These are phyloP conservation scores for Syndactyla subalaris DNA, from an alignment of 2,797 vertebrate species.

Conservation along the genomic window DNA sequence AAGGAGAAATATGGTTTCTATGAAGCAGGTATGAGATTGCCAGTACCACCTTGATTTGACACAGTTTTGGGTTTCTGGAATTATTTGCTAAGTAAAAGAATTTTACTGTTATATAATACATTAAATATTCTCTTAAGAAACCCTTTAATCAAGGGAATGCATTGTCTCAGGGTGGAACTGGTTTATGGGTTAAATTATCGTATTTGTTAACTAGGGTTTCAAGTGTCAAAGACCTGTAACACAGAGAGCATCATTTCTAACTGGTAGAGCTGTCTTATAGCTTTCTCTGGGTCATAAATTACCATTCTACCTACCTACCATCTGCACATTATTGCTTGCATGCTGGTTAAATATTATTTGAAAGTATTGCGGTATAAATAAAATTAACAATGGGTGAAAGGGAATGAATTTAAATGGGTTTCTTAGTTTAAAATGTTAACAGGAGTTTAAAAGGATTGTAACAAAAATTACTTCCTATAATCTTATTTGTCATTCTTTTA, in stretches of 20 bases:
- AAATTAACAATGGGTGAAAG: not conserved
- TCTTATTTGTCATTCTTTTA: not conserved
- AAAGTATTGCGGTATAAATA: not conserved
- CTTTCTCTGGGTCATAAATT: not conserved
- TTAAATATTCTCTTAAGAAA: slow-evolving; percentile 17
- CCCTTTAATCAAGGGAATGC: not conserved
- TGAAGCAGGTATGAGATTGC: not conserved
- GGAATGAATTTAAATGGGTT: not conserved
- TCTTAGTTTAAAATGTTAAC: not conserved
- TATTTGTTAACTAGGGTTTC: not conserved
- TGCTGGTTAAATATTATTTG: not conserved
- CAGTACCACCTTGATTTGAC: not conserved
- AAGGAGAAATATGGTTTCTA: not conserved
- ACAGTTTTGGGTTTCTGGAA: not conserved
- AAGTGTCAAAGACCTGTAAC: slow-evolving; percentile 16
- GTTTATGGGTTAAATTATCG: not conserved
- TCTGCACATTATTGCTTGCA: not conserved
- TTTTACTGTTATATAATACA: not conserved
- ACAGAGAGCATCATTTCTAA: not conserved
- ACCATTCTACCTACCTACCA: not conserved
- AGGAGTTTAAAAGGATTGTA: not conserved
- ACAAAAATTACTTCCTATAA: not conserved
- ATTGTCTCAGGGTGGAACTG: not conserved
- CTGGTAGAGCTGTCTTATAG: not conserved
- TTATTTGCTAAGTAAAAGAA: not conserved